Percentiles rank a stretch among this genome's conserved stretches.
These are phyloP conservation scores for Drosophila nebulosa DNA, from an alignment of 1,140 invertebrate species.

Conservation along the genomic window DNA sequence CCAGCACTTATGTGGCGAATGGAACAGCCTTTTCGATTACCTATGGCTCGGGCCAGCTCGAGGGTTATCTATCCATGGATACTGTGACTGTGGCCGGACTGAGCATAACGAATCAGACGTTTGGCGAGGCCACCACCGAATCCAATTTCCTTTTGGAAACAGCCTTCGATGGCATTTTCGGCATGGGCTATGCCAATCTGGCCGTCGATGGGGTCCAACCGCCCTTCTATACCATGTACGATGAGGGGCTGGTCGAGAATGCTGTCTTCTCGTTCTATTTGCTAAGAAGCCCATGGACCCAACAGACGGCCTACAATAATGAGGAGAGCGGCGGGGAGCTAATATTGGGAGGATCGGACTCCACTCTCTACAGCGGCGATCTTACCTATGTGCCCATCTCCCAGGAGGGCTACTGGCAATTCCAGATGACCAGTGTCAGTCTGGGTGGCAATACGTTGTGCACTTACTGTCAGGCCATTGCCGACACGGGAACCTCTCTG, in stretches of 20 bases:
- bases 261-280: conserved; percentile 97
- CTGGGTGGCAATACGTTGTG: conserved; percentile 83
- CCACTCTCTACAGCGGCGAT: conserved; percentile 91
- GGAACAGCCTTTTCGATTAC: conserved; percentile 95
- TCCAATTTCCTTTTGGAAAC: conserved; percentile 94
- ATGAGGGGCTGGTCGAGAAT: conserved; percentile 88
- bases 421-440: conserved; percentile 90
- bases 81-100: conserved; percentile 86
- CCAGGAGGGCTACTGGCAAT: conserved; percentile 97
- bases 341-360: conserved; percentile 96
- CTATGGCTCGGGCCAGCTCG: conserved; percentile 97
- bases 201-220: conserved; percentile 94
- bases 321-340: conserved; percentile 90
- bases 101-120: conserved; percentile 91
- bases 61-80: conserved; percentile 96
- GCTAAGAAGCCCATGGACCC: conserved; percentile 85
- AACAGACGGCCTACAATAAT: conserved; percentile 79
- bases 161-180: conserved; percentile 98
- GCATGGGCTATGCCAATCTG: conserved; percentile 93
- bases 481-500: conserved; percentile 89
- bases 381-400: conserved; percentile 94
- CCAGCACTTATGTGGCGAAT: conserved; percentile 91
- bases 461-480: conserved; percentile 84
- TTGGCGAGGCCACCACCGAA: conserved; percentile 97
- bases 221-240: conserved; percentile 96